Base-by-base conservation (phyloP, 2,888 invertebrate species). In the Plebejus argus region DNA sequence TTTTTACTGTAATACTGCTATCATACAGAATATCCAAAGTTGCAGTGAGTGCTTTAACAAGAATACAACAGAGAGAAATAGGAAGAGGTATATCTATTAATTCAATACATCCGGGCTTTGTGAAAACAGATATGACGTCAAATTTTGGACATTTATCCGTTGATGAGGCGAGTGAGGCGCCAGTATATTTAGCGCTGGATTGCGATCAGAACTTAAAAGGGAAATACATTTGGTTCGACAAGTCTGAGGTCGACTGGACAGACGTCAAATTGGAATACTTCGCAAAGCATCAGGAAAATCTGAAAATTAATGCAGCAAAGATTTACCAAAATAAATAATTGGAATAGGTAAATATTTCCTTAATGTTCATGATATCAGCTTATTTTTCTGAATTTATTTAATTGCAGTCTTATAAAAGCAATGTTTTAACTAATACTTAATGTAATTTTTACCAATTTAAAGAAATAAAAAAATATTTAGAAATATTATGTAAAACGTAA, bases 91-190 rank as follows among this genome's bases (percentile, higher is more conserved):
- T 86, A 61, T 84, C 85, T 1, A 70, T 86, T 0, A 84, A 86
- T 75, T 81, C 83, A 0, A 20, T 86, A 1, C 83, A 86, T 75
- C 85, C 86, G 10, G 86, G 86, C 12, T 83, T 83, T 58, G 84
- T 85, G 0, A 79, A 82, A 77, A 85, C 85, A 1, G 80, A 82
- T 45, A 84, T 85, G 84, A 84, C 85, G 0, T 82, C 79, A n/a
- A 77, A 78, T 7, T 53, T 49, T 18, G 83, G 84, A 7, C 8
- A 75, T 15, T 61, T 83, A 39, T 80, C 83, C 0, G 12, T 80
- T 28, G 82, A 82, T 4, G 82, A 84, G 66, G 76, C 83, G 7
- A 79, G 81, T 45, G 70, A 79, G 74, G 79, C 83, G 0, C 84
- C 85, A 1, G 82, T 79, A 0, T 83, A 83, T 76, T 75, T 85